These are phyloP conservation scores for Zaprionus bogoriensis DNA, from an alignment of 2,888 invertebrate species.

Conservation along the genomic window DNA sequence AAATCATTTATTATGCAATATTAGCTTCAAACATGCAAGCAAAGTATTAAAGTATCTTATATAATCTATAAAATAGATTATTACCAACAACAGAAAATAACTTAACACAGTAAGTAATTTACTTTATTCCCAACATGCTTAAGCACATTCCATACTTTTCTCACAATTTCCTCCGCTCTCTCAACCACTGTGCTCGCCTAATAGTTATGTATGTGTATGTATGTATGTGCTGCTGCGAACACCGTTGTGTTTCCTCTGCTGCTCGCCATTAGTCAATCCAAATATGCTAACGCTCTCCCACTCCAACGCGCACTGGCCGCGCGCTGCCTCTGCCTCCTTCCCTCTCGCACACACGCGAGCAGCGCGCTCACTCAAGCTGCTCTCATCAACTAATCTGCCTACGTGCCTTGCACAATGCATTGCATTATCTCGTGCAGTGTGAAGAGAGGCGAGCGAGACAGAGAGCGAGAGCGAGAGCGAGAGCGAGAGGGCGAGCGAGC, in stretches of 20 bases:
- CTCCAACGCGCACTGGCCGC: neutral
- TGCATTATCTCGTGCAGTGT: slow-evolving; percentile 36
- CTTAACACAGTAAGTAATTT: no score
- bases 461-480: neutral
- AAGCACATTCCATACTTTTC: no score
- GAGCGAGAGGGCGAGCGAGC: neutral
- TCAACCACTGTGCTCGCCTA: no score
- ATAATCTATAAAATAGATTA: no score
- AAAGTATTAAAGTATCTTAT: no score
- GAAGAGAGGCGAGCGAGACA: neutral
- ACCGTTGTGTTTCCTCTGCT: neutral
- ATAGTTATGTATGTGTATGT: no score
- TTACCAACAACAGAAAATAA: no score
- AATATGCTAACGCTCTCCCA: slow-evolving; percentile 11
- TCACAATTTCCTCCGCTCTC: no score
- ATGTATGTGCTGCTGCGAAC: neutral
- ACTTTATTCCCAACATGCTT: no score
- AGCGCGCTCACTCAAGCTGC: neutral
- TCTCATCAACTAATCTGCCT: slow-evolving; percentile 58
- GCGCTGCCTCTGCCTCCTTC: neutral
- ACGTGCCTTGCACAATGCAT: slow-evolving; percentile 68
- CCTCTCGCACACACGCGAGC: slow-evolving; percentile 13
- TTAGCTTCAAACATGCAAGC: no score
- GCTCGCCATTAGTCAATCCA: slow-evolving; percentile 32
- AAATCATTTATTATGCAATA: no score